phyloP scores from a whole-genome alignment of 2,888 invertebrate genomes.

The Chrysina gloriosa region DNA sequence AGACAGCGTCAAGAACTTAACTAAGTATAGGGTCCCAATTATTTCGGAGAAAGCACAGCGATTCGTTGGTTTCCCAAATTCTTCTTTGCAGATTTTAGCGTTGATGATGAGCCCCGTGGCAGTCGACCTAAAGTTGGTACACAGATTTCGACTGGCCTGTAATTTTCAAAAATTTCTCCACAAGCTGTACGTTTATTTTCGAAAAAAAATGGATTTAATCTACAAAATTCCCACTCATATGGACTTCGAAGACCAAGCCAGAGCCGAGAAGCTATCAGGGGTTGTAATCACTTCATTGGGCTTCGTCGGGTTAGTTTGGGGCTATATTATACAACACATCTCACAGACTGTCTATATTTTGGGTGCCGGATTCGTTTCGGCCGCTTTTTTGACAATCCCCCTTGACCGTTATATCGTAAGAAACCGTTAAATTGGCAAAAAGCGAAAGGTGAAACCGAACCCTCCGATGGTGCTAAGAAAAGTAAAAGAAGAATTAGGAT shows the following conservation, averaged over 20 bases:
- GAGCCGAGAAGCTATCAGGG: slow-evolving; percentile 89
- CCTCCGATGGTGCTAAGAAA: slow-evolving; percentile 51
- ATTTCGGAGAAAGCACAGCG: too few relatives aligned
- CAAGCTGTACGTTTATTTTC: background rate
- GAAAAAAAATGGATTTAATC: slow-evolving; percentile 46
- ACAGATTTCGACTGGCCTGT: slow-evolving; percentile 3
- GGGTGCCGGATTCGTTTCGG: slow-evolving; percentile 89
- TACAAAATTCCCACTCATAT: slow-evolving; percentile 52
- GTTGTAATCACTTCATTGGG: slow-evolving; percentile 92
- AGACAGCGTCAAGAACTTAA: too few relatives aligned
- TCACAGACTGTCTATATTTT: slow-evolving; percentile 95
- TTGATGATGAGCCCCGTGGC: too few relatives aligned
- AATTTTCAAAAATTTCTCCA: background rate
- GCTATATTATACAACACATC: slow-evolving; percentile 94
- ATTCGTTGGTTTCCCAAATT: too few relatives aligned
- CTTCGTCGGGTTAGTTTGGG: slow-evolving; percentile 91
- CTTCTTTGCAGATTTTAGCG: too few relatives aligned
- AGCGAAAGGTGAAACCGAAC: slow-evolving; percentile 67
- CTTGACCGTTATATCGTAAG: slow-evolving; percentile 95
- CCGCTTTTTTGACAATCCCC: slow-evolving; percentile 87
- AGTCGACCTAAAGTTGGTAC: too few relatives aligned
- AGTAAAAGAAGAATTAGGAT: slow-evolving; percentile 55
- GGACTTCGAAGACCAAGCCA: slow-evolving; percentile 91
- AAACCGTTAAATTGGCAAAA: slow-evolving; percentile 93
- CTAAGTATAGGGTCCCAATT: too few relatives aligned